These are phyloP conservation scores for Caranx ignobilis DNA, from an alignment of 2,113 vertebrate genomes.

Conservation along the genomic window DNA sequence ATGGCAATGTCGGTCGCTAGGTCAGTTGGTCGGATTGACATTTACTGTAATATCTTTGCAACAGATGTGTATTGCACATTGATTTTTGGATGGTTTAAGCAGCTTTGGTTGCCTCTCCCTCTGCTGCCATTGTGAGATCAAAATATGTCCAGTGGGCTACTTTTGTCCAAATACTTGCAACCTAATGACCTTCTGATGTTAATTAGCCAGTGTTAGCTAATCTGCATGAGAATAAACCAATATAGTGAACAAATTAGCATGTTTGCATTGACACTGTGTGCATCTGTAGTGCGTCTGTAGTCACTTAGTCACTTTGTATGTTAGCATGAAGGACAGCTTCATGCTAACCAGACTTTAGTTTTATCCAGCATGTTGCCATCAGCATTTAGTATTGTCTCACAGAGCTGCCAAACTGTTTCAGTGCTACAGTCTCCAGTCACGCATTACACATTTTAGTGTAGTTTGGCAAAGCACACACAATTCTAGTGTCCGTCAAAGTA, in stretches of 20 bases:
- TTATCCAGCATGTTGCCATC: no score
- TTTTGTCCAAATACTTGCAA: neutral
- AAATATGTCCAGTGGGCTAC: neutral
- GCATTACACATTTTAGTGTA: no score
- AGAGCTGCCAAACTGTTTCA: no score
- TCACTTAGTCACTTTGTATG: neutral
- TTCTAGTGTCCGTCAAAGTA: slow-evolving; percentile 27
- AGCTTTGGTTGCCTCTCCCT: neutral
- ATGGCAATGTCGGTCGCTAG: neutral
- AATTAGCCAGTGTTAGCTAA: neutral
- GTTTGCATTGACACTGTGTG: no score
- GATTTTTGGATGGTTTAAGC: neutral
- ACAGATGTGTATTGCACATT: neutral
- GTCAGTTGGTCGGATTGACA: neutral
- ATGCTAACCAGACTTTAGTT: no score
- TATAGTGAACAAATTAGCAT: no score
- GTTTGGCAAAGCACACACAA: no score
- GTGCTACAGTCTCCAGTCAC: no score
- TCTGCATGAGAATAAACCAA: no score
- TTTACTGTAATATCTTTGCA: neutral
- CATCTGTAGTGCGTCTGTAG: no score
- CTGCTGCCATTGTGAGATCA: neutral
- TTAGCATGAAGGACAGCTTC: no score
- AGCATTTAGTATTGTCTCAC: no score
- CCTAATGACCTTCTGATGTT: neutral